Conservation (phyloP, 2,888 invertebrate species). For the Chrysodeixis includens region DNA sequence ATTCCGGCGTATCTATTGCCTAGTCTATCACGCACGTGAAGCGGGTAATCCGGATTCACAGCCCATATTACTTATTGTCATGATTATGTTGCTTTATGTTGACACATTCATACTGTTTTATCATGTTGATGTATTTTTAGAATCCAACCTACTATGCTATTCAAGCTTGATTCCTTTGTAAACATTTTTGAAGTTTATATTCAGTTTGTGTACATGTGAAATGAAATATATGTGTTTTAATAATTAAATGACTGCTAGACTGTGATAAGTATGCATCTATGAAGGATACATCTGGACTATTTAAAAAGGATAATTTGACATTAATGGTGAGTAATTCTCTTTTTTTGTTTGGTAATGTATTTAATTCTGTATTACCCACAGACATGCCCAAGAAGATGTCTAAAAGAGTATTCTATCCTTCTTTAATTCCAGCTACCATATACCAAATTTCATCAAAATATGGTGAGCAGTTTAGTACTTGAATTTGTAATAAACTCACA, state of each 20-base stretch:
- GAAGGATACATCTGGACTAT: conserved; percentile 66
- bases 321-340: conserved; percentile 79
- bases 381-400: too few species aligned
- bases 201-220: conserved; percentile 59
- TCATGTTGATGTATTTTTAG: conserved; percentile 87
- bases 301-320: conserved; percentile 68
- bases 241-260: conserved; percentile 57
- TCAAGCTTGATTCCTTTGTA: conserved; percentile 81
- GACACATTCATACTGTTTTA: conserved; percentile 85
- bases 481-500: too few species aligned
- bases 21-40: conserved; percentile 63
- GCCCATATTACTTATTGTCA: conserved; percentile 79
- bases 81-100: conserved; percentile 81
- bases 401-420: too few species aligned
- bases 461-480: too few species aligned
- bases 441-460: too few species aligned
- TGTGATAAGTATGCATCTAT: conserved; percentile 73
- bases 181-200: conserved; percentile 72
- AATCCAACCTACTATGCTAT: conserved; percentile 78
- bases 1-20: conserved; percentile 50
- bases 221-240: conserved; percentile 53
- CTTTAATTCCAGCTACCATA: too few species aligned
- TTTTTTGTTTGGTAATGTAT: background rate
- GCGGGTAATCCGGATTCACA: conserved; percentile 80
- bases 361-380: background rate